Percentiles rank a stretch among this genome's conserved stretches.
These are phyloP conservation scores for Drosophila limbata DNA, from an alignment of 2,888 invertebrate species.

Conservation along the genomic window DNA sequence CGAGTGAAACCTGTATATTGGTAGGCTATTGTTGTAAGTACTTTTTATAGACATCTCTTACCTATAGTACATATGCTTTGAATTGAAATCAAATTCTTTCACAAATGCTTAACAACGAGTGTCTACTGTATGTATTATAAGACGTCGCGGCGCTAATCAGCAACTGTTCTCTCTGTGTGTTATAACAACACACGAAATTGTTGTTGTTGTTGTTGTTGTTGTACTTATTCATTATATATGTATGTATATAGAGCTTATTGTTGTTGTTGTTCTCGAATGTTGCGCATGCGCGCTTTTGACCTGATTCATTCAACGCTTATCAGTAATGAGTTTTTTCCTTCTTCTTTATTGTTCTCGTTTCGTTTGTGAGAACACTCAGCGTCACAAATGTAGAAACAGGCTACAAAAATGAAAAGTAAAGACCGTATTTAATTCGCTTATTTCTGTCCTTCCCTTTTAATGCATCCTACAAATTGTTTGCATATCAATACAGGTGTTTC, in stretches of 20 bases:
- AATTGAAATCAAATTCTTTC: neutral
- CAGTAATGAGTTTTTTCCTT: slow-evolving; percentile 41
- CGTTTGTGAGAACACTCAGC: slow-evolving; percentile 19
- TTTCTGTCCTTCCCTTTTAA: too few relatives aligned
- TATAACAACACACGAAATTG: neutral
- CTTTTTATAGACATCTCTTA: too few relatives aligned
- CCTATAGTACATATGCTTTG: neutral
- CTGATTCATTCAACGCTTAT: slow-evolving; percentile 67
- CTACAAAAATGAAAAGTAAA: neutral
- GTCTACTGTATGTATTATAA: slow-evolving; percentile 10
- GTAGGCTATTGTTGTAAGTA: neutral
- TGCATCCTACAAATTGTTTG: too few relatives aligned
- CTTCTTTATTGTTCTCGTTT: slow-evolving; percentile 13
- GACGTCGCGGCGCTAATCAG: slow-evolving; percentile 49
- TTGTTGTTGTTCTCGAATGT: slow-evolving; percentile 40
- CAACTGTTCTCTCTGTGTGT: slow-evolving; percentile 7
- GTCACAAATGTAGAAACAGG: slow-evolving; percentile 32
- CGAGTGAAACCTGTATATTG: neutral
- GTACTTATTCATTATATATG: slow-evolving; percentile 27
- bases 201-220: slow-evolving; percentile 4
- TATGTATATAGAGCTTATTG: slow-evolving; percentile 16
- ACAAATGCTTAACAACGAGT: neutral
- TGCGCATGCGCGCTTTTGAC: slow-evolving; percentile 74
- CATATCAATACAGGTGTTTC: too few relatives aligned
- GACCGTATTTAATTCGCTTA: neutral